Percentiles rank a stretch among this genome's conserved stretches.
phyloP scores from a whole-genome alignment of 1,140 invertebrate species.

The Ostrea denselamellosa region DNA sequence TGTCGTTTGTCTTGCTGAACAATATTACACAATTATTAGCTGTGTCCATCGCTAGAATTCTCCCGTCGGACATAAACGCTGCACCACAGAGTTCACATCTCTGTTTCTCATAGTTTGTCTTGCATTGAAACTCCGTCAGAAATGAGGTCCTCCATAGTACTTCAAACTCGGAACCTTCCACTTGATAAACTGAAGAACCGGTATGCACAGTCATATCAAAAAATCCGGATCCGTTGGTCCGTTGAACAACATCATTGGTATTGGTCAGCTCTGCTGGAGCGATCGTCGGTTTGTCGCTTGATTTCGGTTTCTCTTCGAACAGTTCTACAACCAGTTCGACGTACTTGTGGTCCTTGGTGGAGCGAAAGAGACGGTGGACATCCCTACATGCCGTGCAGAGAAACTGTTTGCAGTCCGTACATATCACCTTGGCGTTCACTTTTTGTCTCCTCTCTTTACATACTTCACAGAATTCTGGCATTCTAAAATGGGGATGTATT shows the following conservation, averaged over 20 bases:
- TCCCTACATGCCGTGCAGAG: neutral
- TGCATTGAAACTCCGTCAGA: conserved; percentile 16
- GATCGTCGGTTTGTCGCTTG: neutral
- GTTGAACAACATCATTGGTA: neutral
- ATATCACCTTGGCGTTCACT: neutral
- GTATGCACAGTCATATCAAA: neutral
- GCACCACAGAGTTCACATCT: conserved; percentile 23
- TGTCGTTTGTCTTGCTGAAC: conserved; percentile 20
- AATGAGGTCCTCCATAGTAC: conserved; percentile 20
- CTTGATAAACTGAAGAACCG: conserved; percentile 1
- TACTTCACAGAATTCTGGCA: neutral
- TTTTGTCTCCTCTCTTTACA: neutral
- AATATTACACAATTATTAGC: conserved; percentile 13
- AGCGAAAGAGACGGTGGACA: conserved; percentile 8
- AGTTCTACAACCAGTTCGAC: neutral
- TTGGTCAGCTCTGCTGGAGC: neutral
- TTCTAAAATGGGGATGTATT: neutral
- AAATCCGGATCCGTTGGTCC: neutral
- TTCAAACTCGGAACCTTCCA: conserved; percentile 27
- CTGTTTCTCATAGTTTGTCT: conserved; percentile 28
- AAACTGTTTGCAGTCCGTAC: conserved; percentile 8
- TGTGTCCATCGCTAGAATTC: conserved; percentile 32
- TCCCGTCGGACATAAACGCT: neutral
- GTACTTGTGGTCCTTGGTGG: conserved; percentile 23
- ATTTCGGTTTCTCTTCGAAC: conserved; percentile 10